Percentiles rank a stretch among this genome's conserved stretches.
Evolutionary conservation across 2,113 vertebrate genomes (phyloP).

Genomic region (Nettapus auritus): DNA sequence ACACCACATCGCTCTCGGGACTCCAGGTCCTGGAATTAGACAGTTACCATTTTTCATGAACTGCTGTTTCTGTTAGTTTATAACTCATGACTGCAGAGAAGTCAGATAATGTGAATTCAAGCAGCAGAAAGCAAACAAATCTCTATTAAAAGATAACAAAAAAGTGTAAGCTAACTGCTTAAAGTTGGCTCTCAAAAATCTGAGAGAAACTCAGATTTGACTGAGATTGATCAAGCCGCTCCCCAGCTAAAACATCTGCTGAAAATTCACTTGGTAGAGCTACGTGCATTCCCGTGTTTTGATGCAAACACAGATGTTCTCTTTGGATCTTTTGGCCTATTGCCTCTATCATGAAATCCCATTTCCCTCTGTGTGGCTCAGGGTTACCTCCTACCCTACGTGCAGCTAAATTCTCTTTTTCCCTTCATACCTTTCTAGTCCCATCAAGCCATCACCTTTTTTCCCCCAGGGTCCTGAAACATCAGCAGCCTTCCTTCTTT

Average conservation of each 20-base stretch:
- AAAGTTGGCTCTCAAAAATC: not conserved
- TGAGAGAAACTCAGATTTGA: not conserved
- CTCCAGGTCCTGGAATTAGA: not conserved
- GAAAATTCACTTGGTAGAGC: not conserved
- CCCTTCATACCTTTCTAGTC: not conserved
- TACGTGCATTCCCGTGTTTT: not conserved
- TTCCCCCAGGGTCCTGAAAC: not conserved
- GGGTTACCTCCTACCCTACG: not conserved
- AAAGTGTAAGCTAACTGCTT: not conserved
- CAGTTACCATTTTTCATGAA: not conserved
- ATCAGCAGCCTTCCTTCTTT: not conserved
- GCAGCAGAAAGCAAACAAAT: not conserved
- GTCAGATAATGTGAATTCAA: not conserved
- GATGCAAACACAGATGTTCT: not conserved
- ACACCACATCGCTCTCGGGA: not conserved
- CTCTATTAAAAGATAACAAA: not conserved
- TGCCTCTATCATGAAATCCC: not conserved
- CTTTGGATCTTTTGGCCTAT: not conserved
- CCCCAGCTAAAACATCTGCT: not conserved
- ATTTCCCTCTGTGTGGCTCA: not conserved
- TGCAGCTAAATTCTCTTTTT: not conserved
- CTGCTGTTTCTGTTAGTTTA: not conserved
- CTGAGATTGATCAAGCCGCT: not conserved
- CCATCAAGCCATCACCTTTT: not conserved
- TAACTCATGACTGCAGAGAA: not conserved